Conservation (phyloP, 2,113 vertebrate genomes). For the Festucalex cinctus region DNA sequence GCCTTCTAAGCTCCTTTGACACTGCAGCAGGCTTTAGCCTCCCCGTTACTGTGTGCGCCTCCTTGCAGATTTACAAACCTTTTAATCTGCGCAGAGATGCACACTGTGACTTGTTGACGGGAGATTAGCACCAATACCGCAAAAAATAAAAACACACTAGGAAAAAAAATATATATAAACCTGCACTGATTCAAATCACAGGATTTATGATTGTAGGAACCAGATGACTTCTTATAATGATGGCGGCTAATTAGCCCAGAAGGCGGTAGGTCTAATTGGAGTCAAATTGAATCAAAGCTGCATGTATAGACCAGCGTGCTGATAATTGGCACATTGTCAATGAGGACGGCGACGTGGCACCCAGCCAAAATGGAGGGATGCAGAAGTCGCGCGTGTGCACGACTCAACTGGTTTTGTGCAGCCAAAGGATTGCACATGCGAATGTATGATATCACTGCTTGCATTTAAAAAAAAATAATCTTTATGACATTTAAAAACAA, state of each 20-base stretch:
- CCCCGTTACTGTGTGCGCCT: conserved; percentile 44
- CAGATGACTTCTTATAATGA: conserved; percentile 22
- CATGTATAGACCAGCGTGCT: conserved; percentile 15
- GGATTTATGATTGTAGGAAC: not conserved
- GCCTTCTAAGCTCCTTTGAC: conserved; percentile 49
- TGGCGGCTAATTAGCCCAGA: conserved; percentile 52
- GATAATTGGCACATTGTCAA: conserved; percentile 47
- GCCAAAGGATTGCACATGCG: not conserved
- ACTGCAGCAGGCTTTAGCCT: conserved; percentile 43
- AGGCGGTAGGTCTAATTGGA: conserved; percentile 55
- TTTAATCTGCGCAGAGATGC: conserved; percentile 62
- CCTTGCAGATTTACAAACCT: conserved; percentile 54
- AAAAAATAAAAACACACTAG: conserved; percentile 35
- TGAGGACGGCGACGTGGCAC: conserved; percentile 26
- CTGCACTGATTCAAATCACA: too few species aligned
- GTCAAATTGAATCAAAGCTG: conserved; percentile 69
- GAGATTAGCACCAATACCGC: conserved; percentile 42
- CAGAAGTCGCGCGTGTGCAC: not conserved
- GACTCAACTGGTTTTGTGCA: not conserved
- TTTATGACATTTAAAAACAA: too few species aligned
- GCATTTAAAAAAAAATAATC: not conserved
- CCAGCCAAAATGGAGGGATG: conserved; percentile 18
- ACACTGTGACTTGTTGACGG: conserved; percentile 48
- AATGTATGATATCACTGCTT: not conserved
- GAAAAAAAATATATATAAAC: conserved; percentile 45